phyloP scores from a whole-genome alignment of 2,888 invertebrate genomes.

The Cryptus viduatorius region DNA sequence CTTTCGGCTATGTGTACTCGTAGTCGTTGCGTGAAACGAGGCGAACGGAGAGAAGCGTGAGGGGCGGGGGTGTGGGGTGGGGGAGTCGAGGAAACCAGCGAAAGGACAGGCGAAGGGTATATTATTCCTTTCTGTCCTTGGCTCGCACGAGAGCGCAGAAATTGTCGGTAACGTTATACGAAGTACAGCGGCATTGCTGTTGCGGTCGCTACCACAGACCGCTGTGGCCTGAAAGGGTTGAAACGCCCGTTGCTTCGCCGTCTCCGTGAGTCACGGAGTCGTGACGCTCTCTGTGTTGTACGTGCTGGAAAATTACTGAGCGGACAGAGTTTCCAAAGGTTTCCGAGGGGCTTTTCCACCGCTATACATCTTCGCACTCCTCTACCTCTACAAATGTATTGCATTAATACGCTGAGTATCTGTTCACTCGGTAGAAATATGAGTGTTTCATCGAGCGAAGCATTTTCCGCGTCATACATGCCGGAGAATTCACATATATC shows the following conservation, averaged over 20 bases:
- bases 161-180: slow-evolving; percentile 29
- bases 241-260: slow-evolving; percentile 1
- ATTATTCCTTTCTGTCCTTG: slow-evolving; percentile 22
- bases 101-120: slow-evolving; percentile 14
- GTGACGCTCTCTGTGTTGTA: neutral
- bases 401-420: neutral
- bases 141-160: slow-evolving; percentile 34
- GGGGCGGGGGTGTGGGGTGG: neutral
- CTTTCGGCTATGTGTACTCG: neutral
- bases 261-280: neutral
- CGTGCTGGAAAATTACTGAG: slow-evolving; percentile 3
- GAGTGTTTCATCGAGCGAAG: neutral
- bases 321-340: neutral
- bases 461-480: too few relatives aligned
- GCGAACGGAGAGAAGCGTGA: neutral
- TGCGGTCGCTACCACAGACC: slow-evolving; percentile 47
- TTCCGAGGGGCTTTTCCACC: neutral
- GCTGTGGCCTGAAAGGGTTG: slow-evolving; percentile 22
- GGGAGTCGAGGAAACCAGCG: slow-evolving; percentile 10
- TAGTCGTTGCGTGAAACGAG: slow-evolving; percentile 18
- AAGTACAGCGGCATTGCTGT: slow-evolving; percentile 34
- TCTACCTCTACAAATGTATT: neutral
- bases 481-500: too few relatives aligned
- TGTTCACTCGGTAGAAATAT: neutral
- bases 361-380: neutral